These are phyloP conservation scores for Morpho achilles DNA, from an alignment of 2,888 invertebrate species.

Conservation along the genomic window DNA sequence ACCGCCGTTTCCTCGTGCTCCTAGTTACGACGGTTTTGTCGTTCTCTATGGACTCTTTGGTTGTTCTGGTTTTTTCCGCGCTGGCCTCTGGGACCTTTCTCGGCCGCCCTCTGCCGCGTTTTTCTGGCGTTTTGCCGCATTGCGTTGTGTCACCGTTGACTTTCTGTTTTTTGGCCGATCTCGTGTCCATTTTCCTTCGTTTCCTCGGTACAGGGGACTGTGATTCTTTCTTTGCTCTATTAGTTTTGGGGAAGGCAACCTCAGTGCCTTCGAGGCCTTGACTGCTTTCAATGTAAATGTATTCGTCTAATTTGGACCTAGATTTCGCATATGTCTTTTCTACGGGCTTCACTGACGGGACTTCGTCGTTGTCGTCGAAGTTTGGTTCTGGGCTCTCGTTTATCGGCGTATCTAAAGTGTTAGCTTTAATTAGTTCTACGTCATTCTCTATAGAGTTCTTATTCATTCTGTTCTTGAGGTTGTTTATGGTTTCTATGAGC, in stretches of 20 bases:
- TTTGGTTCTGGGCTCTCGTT: constrained; percentile 43
- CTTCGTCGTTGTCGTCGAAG: constrained; percentile 49
- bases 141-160: constrained; percentile 37
- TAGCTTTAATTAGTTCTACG: constrained; percentile 62
- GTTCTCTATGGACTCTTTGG: constrained; percentile 70
- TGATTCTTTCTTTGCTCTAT: constrained; percentile 43
- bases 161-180: constrained; percentile 36
- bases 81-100: constrained; percentile 29
- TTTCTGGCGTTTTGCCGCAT: constrained; percentile 39
- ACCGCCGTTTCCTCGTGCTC: constrained; percentile 54
- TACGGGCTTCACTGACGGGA: constrained; percentile 61
- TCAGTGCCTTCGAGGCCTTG: constrained; percentile 59
- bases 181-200: constrained; percentile 57
- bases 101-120: constrained; percentile 31
- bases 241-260: constrained; percentile 56
- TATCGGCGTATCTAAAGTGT: constrained; percentile 55
- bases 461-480: constrained; percentile 55
- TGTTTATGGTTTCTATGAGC: constrained; percentile 52
- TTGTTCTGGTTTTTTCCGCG: constrained; percentile 40
- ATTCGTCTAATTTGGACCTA: constrained; percentile 63
- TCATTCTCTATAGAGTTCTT: constrained; percentile 67
- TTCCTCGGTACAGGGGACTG: constrained; percentile 59
- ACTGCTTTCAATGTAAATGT: constrained; percentile 65
- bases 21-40: constrained; percentile 50
- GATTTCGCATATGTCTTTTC: constrained; percentile 66